Conservation (phyloP, 2,888 invertebrate species). For the Dolichomitus sp. region DNA sequence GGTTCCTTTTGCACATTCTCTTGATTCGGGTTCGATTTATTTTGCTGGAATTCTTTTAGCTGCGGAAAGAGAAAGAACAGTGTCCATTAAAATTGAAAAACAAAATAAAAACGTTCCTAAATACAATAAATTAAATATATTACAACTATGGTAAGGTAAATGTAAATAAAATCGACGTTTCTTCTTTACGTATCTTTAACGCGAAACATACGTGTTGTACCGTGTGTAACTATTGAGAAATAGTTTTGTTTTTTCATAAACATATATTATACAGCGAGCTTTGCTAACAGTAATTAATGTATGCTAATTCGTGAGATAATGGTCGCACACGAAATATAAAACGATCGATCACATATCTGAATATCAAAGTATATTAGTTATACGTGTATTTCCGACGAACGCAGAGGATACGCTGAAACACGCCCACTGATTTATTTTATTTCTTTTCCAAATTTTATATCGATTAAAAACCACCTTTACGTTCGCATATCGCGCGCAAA, state of each 20-base stretch:
- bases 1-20: conserved; percentile 47
- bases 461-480: conserved; percentile 22
- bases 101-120: conserved; percentile 65
- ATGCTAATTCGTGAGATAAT: conserved; percentile 23
- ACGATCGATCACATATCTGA: conserved; percentile 40
- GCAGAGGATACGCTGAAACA: conserved; percentile 19
- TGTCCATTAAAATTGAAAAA: conserved; percentile 55
- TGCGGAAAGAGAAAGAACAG: conserved; percentile 77
- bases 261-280: conserved; percentile 47
- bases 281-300: conserved; percentile 37
- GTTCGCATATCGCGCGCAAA: conserved; percentile 27
- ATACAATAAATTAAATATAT: conserved; percentile 75
- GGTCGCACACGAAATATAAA: conserved; percentile 43
- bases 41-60: conserved; percentile 87
- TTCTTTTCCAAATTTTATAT: conserved; percentile 7
- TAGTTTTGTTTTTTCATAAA: conserved; percentile 19
- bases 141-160: conserved; percentile 66
- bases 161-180: conserved; percentile 36
- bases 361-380: conserved; percentile 8
- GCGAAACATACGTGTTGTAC: conserved; percentile 33
- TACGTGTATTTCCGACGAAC: conserved; percentile 19
- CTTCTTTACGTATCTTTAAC: conserved; percentile 35
- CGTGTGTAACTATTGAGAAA: conserved; percentile 48
- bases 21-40: conserved; percentile 73
- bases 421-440: neutral